A percentile compares a stretch with the other conserved stretches of the same genome.
Evolutionary conservation across 2,113 vertebrate species (phyloP).

Genomic region (Scomber colias): DNA sequence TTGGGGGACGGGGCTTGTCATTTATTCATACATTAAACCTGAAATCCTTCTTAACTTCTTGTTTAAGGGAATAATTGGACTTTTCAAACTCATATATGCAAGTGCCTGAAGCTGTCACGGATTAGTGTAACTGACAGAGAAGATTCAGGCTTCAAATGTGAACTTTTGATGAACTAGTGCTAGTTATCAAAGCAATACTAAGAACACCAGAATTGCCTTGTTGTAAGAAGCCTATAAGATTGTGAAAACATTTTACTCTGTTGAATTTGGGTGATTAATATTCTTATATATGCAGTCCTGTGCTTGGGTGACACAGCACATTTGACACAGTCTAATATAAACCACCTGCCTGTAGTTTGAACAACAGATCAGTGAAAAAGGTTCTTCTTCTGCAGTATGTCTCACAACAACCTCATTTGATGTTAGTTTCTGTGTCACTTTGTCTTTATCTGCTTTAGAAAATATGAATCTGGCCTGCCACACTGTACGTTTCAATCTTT

Average conservation of each 20-base stretch:
- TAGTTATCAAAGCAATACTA: background rate
- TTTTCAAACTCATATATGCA: background rate
- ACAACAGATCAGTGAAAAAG: background rate
- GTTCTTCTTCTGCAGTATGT: background rate
- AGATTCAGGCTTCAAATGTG: conserved; percentile 4
- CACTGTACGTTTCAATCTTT: conserved; percentile 5
- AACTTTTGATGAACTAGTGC: background rate
- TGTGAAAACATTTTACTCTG: no score
- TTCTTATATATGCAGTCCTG: background rate
- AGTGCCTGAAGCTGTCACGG: conserved; percentile 23
- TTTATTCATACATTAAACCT: background rate
- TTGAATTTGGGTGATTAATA: background rate
- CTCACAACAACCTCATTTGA: background rate
- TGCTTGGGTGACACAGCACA: background rate
- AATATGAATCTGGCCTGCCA: background rate
- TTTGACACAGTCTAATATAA: background rate
- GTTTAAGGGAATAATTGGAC: background rate
- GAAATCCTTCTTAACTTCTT: background rate
- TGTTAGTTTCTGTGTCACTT: background rate
- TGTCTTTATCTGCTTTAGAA: background rate
- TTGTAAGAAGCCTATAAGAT: background rate
- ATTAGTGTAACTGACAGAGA: background rate
- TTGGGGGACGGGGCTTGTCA: background rate
- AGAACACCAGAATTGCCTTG: background rate
- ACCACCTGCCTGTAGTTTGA: background rate